Percentiles rank a stretch among this genome's conserved stretches.
Conservation (phyloP, 2,113 vertebrate species). For the Rhinopomastus cyanomelas region DNA sequence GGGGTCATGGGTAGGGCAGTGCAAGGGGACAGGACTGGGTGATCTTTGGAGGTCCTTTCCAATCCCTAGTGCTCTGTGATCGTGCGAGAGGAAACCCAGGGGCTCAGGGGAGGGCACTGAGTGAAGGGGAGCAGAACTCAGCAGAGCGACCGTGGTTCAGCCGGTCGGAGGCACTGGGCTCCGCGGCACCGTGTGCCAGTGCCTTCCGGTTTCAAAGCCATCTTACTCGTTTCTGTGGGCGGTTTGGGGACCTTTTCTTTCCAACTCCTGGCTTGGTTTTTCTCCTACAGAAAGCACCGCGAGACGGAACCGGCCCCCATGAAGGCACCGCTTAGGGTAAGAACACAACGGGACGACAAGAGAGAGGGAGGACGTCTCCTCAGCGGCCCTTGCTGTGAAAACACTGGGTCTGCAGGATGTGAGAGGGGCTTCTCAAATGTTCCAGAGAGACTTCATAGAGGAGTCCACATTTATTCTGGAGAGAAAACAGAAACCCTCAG, state of each 20-base stretch:
- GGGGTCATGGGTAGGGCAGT: conserved; percentile 67
- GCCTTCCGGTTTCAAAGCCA: conserved; percentile 36
- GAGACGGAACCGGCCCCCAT: neutral
- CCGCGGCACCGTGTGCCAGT: neutral
- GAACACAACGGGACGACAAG: conserved; percentile 18
- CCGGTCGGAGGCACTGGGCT: neutral
- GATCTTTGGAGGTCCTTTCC: too few species aligned
- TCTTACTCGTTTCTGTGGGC: conserved; percentile 44
- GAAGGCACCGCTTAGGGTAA: conserved; percentile 56
- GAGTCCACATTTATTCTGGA: neutral
- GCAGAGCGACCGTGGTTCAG: neutral
- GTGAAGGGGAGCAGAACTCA: conserved; percentile 17
- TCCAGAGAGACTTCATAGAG: neutral
- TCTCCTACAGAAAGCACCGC: conserved; percentile 22
- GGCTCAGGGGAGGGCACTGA: neutral
- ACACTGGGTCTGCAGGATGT: neutral
- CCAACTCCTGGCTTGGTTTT: conserved; percentile 39
- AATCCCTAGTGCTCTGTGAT: too few species aligned
- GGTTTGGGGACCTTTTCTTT: neutral
- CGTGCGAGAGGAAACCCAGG: neutral
- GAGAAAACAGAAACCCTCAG: fast-evolving
- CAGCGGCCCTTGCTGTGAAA: neutral
- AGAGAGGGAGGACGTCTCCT: neutral
- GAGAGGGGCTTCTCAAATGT: neutral
- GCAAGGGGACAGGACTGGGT: conserved; percentile 30